A percentile compares a stretch with the other conserved stretches of the same genome.
These are phyloP conservation scores for Drosophila athabasca DNA, from an alignment of 1,140 invertebrate genomes.

Conservation along the genomic window DNA sequence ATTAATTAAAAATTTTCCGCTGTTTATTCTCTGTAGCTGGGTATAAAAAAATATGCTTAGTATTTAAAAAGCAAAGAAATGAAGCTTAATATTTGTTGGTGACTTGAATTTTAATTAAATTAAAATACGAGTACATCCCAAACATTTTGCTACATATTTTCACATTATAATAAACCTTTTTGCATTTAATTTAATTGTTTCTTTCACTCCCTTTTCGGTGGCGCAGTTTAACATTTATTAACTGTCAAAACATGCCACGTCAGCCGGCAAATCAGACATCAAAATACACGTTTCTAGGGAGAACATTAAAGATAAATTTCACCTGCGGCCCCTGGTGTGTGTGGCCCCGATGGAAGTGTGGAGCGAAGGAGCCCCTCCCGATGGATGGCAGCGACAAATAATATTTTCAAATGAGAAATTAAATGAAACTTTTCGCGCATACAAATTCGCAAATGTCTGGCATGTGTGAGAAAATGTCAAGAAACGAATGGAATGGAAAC, in stretches of 20 bases:
- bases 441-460: slow-evolving; percentile 26
- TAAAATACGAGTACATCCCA: no score
- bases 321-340: slow-evolving; percentile 16
- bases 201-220: neutral
- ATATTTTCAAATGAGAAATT: slow-evolving; percentile 52
- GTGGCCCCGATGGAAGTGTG: neutral
- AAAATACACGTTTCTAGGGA: slow-evolving; percentile 19
- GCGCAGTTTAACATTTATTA: slow-evolving; percentile 48
- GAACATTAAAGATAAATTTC: no score
- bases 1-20: slow-evolving; percentile 54
- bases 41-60: slow-evolving; percentile 2
- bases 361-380: neutral
- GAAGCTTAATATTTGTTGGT: no score
- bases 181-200: slow-evolving; percentile 8
- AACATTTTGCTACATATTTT: no score
- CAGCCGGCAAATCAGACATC: slow-evolving; percentile 41
- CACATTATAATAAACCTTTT: no score
- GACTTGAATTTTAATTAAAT: no score
- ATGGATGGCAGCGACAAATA: slow-evolving; percentile 3
- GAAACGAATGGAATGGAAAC: slow-evolving; percentile 3
- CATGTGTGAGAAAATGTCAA: slow-evolving; percentile 56
- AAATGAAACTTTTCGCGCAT: slow-evolving; percentile 44
- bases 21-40: slow-evolving; percentile 17
- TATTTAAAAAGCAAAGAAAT: slow-evolving; percentile 4
- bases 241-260: slow-evolving; percentile 38